A percentile compares a stretch with the other conserved stretches of the same genome.
Evolutionary conservation across 2,888 invertebrate species (phyloP).

Genomic region (Melanargia galathea): DNA sequence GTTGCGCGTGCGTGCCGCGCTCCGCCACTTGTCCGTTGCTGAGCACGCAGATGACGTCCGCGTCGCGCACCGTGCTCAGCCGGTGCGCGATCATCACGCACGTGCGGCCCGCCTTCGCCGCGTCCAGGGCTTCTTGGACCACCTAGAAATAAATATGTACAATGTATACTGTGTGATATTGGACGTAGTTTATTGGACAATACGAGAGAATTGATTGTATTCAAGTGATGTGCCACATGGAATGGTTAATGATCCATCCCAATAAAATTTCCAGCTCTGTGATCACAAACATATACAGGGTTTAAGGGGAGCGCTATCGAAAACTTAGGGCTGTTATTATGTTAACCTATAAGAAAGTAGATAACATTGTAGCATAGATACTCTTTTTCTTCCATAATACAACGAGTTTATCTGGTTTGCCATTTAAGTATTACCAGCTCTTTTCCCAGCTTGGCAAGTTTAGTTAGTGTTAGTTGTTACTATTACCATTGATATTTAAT

Average conservation of each 20-base stretch:
- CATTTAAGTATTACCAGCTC: no score
- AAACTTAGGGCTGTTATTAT: no score
- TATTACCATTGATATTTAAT: no score
- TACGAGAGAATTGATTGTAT: neutral
- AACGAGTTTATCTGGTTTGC: no score
- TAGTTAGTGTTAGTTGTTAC: no score
- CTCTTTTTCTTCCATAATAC: no score
- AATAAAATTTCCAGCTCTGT: neutral
- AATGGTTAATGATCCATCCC: neutral
- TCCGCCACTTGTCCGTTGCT: conserved; percentile 86
- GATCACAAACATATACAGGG: no score
- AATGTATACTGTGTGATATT: neutral
- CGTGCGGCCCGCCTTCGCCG: conserved; percentile 90
- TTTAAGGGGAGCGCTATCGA: no score
- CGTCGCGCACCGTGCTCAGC: conserved; percentile 91
- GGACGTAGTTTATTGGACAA: neutral
- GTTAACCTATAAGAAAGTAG: no score
- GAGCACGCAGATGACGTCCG: conserved; percentile 89
- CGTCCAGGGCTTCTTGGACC: conserved; percentile 93
- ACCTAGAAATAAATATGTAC: conserved; percentile 71
- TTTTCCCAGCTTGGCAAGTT: no score
- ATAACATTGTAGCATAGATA: no score
- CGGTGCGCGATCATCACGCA: conserved; percentile 94
- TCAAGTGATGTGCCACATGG: neutral
- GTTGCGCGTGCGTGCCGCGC: conserved; percentile 86